Conservation (phyloP, 1,140 invertebrate genomes). For the Anastrepha ludens region DNA sequence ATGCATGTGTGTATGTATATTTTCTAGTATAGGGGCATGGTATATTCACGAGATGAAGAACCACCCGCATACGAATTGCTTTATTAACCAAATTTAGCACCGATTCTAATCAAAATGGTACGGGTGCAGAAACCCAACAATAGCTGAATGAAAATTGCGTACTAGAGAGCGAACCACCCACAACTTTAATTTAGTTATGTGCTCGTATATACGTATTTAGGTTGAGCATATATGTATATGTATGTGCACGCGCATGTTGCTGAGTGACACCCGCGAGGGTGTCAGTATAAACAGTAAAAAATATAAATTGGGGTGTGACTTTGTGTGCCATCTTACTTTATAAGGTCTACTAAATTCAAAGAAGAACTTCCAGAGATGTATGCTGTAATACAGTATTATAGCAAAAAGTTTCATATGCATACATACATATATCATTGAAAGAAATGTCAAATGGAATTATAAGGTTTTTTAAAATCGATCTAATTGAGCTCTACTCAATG, state of each 20-base stretch:
- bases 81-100: conserved; percentile 37
- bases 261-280: background rate
- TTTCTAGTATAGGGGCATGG: background rate
- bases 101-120: conserved; percentile 20
- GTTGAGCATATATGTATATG: background rate
- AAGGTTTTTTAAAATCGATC: too few species aligned
- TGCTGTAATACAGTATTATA: too few species aligned
- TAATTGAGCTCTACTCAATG: too few species aligned
- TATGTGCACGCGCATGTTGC: background rate
- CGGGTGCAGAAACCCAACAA: background rate
- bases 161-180: background rate
- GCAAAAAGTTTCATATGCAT: too few species aligned
- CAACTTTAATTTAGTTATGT: conserved; percentile 30
- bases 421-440: too few species aligned
- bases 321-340: too few species aligned
- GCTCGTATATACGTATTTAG: too few species aligned
- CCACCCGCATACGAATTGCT: conserved; percentile 24
- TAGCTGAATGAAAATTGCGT: background rate
- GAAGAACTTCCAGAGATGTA: too few species aligned
- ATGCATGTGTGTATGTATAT: background rate
- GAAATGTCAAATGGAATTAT: too few species aligned
- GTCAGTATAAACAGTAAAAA: too few species aligned
- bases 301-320: too few species aligned
- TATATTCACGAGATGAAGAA: background rate
- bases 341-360: too few species aligned